Evolutionary conservation across 2,888 invertebrate genomes (phyloP), one percentile per base, ranked within the genome.

Genomic region (Melieria picta): DNA sequence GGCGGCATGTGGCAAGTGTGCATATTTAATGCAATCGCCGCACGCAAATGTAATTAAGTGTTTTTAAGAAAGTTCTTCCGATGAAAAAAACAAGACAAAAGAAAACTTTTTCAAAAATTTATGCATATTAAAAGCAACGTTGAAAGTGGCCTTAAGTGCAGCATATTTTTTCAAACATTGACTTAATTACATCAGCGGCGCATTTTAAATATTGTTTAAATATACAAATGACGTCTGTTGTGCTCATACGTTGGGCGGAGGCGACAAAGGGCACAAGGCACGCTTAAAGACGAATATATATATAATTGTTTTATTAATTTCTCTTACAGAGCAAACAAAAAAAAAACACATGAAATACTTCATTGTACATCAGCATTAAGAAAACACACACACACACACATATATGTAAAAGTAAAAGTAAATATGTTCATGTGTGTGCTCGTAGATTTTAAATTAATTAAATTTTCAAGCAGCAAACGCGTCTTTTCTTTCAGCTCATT

Each of bases 31-130:
- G 63, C 48, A 13, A 42, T 62, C 47, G 42, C 55, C 52, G 56
- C 69, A 63, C 57, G 69, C 69, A 63, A 69, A 63, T 69, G 63
- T 69, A 69, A 69, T 69, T 69, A 63, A 63, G 56, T 30, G 13
- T 47, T 62, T 48, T 42, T 10, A 5, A 10, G 13, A 30, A 47
- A 63, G 30, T 46, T 62, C 46, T 4, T 5, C 4, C 7, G 30
- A 42, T 5, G 7, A 11, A 61, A n/a, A 61, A 10, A 9, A 11
- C 5, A 30, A 30, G 30, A 30, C 30, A 30, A 30, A 30, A 30
- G 30, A 30, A 30, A 30, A 30, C 30, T 30, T 30, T 30, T 30
- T 30, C 30, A 30, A 30, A 30, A 30, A 30, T 30, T 30, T 30
- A 30, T 30, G 30, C 30, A 30, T 30, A 30, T 30, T 30, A 30